These are phyloP conservation scores for Danio jaintianensis DNA, from an alignment of 2,797 vertebrate genomes.

Conservation along the genomic window DNA sequence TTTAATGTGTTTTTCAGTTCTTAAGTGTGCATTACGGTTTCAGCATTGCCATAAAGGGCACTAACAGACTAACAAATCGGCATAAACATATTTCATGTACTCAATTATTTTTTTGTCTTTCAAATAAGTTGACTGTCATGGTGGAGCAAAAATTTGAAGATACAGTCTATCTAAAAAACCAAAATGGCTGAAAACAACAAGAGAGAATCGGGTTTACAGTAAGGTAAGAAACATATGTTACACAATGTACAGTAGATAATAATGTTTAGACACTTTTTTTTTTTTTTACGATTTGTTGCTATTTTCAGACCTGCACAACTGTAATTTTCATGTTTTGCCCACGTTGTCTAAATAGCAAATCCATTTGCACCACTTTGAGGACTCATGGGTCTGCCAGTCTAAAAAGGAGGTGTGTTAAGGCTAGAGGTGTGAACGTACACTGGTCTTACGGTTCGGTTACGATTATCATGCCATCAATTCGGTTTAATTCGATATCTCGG, in stretches of 20 bases:
- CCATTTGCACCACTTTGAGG: no score
- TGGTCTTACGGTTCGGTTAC: no score
- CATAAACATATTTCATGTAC: neutral
- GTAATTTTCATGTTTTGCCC: no score
- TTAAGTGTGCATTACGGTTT: neutral
- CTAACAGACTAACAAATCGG: neutral
- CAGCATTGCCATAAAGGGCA: neutral
- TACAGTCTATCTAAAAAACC: neutral
- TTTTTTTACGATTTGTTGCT: no score
- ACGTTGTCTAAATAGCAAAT: no score
- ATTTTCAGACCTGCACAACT: no score
- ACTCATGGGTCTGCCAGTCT: no score
- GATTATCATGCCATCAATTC: no score
- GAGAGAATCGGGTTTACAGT: neutral
- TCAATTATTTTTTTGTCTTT: neutral
- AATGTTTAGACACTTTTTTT: no score
- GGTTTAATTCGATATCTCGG: no score
- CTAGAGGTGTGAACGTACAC: no score
- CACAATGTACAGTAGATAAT: neutral
- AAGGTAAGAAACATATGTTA: neutral
- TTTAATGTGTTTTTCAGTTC: neutral
- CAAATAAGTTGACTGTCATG: neutral
- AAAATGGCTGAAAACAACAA: neutral
- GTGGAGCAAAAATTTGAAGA: neutral
- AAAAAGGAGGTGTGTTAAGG: no score